Percentiles rank a stretch among this genome's conserved stretches.
phyloP scores from a whole-genome alignment of 2,888 invertebrate genomes.

The Heliothis peltigera region DNA sequence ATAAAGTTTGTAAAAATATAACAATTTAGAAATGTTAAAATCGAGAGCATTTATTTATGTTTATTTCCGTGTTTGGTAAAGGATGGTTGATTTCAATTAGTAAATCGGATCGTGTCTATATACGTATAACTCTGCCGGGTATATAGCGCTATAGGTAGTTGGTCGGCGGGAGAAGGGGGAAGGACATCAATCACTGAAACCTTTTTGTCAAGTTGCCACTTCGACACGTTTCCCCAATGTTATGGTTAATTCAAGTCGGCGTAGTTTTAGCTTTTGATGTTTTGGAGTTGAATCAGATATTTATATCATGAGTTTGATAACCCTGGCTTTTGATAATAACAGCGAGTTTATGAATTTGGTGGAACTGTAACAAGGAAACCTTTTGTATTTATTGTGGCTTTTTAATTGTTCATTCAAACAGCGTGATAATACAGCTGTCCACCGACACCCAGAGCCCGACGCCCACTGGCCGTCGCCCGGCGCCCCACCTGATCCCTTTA shows the following conservation, averaged over 20 bases:
- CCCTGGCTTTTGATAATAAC: too few species aligned
- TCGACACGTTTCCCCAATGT: slow-evolving; percentile 73
- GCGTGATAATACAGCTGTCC: slow-evolving; percentile 39
- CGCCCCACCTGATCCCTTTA: slow-evolving; percentile 73
- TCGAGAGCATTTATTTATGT: background rate
- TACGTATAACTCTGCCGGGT: slow-evolving; percentile 28
- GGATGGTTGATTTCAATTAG: background rate
- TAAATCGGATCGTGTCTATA: background rate
- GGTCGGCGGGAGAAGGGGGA: slow-evolving; percentile 38
- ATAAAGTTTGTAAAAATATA: too few species aligned
- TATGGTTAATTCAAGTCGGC: slow-evolving; percentile 72
- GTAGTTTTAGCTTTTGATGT: slow-evolving; percentile 44
- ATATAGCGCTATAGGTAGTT: slow-evolving; percentile 47
- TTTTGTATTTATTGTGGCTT: slow-evolving; percentile 43
- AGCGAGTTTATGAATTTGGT: slow-evolving; percentile 33
- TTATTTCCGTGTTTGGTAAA: too few species aligned
- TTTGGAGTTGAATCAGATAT: slow-evolving; percentile 26
- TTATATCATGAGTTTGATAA: slow-evolving; percentile 14
- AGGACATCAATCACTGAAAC: slow-evolving; percentile 76
- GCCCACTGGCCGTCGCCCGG: slow-evolving; percentile 7
- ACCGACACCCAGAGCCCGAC: background rate
- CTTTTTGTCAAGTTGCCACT: slow-evolving; percentile 79
- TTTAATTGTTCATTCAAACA: slow-evolving; percentile 56
- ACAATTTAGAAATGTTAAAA: background rate
- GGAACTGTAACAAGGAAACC: slow-evolving; percentile 34